phyloP scores from a whole-genome alignment of 2,797 vertebrate species.

The Momotus momota region DNA sequence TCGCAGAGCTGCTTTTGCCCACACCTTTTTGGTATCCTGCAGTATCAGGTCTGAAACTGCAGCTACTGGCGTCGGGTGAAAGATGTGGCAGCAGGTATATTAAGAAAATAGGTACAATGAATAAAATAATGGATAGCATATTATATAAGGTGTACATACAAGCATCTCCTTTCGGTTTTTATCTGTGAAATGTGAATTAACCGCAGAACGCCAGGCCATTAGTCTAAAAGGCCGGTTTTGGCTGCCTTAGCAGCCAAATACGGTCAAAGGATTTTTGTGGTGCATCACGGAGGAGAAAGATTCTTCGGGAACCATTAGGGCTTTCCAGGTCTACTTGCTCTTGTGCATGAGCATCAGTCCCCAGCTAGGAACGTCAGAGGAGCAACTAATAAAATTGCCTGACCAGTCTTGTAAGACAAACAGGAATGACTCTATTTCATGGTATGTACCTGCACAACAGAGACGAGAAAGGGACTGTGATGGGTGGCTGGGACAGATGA shows the following conservation, averaged over 20 bases:
- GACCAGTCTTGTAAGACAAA: constrained; percentile 65
- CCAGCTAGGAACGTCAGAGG: constrained; percentile 8
- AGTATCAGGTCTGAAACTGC: constrained; percentile 25
- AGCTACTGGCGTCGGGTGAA: constrained; percentile 34
- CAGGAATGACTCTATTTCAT: constrained; percentile 37
- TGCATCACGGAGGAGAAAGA: not conserved
- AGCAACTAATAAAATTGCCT: constrained; percentile 52
- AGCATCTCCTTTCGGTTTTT: constrained; percentile 65
- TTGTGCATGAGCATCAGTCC: not conserved
- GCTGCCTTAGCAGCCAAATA: constrained; percentile 35
- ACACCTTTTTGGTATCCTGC: constrained; percentile 72
- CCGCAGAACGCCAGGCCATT: constrained; percentile 72
- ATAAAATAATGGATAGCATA: constrained; percentile 81
- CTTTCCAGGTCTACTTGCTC: constrained; percentile 5
- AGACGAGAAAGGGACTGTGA: not conserved
- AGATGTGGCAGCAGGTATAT: constrained; percentile 69
- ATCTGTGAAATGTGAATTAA: constrained; percentile 76
- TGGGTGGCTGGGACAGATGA: not conserved
- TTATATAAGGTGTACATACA: constrained; percentile 81
- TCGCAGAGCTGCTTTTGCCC: not conserved
- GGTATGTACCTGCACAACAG: constrained; percentile 61
- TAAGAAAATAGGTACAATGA: constrained; percentile 78
- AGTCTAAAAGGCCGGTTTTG: constrained; percentile 72
- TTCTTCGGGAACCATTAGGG: not conserved
- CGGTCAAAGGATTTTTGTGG: constrained; percentile 39